Base-by-base conservation (phyloP, 2,797 vertebrate genomes). In the Sebastes hopkinsi region DNA sequence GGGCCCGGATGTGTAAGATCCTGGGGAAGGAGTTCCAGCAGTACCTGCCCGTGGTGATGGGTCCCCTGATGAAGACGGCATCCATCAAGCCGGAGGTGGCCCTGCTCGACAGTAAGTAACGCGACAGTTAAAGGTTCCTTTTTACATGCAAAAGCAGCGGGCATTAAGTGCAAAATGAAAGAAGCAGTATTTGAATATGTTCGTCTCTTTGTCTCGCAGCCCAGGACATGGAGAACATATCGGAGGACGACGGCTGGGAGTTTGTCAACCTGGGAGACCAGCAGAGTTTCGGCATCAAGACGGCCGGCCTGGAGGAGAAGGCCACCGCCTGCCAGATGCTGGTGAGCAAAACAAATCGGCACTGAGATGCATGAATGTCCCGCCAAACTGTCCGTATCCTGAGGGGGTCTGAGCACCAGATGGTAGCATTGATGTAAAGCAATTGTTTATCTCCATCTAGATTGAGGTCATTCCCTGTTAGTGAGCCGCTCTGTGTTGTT, bases 1-100 rank as follows among this genome's bases (percentile, higher is more conserved):
- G 99, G 99, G 99, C 99, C 72, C 94, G 99, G 88, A 99, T 99
- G 98, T 99, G 99, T 77, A 99, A 99, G 95, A 99, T 99, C 87
- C 95, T 99, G 84, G 99, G 99, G 30, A 99, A 99, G 82, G 98
- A 99, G 89, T 99, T 99, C 83, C 99, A 99, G 90, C 99, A 99
- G 84, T 99, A 99, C 82, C 97, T 99, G 64, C 98, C 98, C 1
- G 98, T 99, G 91, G 99, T 99, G 67, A 99, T 99, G 99, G 98
- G 98, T 1, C 99, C 99, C 16, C 94, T 99, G 68, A 99, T 99
- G 98, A 99, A 99, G 94, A 99, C 99, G 0, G 99, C 99, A 68
- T 99, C 99, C 10, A 99, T 99, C 90, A 99, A 99, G 88, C 99
- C 99, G 10, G 99, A 99, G 95, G 98, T 99, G 81, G 99, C 99